Evolutionary conservation across 2,797 vertebrate species (phyloP), one percentile per base, ranked within the genome.

Genomic region (Phoeniculus purpureus): DNA sequence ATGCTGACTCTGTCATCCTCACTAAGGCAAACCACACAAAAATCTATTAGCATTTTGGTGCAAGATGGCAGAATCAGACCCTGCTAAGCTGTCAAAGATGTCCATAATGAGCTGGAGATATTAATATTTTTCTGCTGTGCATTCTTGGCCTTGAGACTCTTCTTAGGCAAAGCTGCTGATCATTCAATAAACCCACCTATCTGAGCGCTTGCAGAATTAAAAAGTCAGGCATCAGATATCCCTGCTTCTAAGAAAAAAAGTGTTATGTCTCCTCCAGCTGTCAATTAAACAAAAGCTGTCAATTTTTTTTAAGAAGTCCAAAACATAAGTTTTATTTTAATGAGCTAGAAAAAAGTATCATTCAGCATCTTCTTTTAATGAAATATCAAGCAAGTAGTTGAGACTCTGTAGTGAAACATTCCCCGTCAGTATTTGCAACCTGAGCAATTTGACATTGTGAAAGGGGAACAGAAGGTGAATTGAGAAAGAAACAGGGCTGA

Each of bases 331-430:
- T 94, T 93, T 73, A 62, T 78, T 95, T 90, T 83, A 90, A 87
- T 72, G 78, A 93, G 34, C 19, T 60, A 66, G 40, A 9, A 77
- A 88, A 89, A 73, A 73, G 1, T 12, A 54, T 48, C 66, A 18
- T 89, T 85, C 70, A 21, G 50, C 86, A 52, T 80, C n/a, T 37
- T 70, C 20, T 80, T 89, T 32, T 87, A 73, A 85, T 64, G 66
- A 83, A 90, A 87, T 60, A 66, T 93, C 34, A 90, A 85, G 60
- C 34, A 62, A 82, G 27, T 75, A 87, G 52, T 58, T 90, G 81
- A 94, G 85, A 90, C 26, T 82, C 81, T 93, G 88, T 81, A 95
- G 73, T 82, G 73, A 90, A 94, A 92, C 67, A 85, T 90, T 95
- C 90, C 73, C 81, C 1, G 27, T 93, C 90, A 93, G 88, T 93